Evolutionary conservation across 1,140 invertebrate genomes (phyloP).

Genomic region (Drosophila equinoxialis): DNA sequence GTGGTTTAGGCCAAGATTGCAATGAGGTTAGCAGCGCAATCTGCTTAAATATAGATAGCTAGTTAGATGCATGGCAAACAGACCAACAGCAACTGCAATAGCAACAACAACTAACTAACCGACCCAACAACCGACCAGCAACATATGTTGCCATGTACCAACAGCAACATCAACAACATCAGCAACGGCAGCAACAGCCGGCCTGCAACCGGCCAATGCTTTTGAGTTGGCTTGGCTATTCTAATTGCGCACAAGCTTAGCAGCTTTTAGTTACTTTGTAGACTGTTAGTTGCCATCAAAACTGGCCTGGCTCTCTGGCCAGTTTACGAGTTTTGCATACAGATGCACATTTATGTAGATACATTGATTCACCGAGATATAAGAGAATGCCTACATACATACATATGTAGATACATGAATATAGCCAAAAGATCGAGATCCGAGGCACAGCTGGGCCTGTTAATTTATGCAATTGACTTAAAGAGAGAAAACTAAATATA

Average conservation of each 20-base stretch:
- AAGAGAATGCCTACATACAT: conserved; percentile 1
- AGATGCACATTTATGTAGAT: conserved; percentile 22
- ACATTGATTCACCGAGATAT: conserved; percentile 38
- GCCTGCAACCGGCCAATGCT: conserved; percentile 25
- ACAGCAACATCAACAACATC: conserved; percentile 43
- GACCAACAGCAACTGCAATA: conserved; percentile 18
- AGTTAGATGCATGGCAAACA: conserved; percentile 67
- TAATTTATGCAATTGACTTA: conserved; percentile 70
- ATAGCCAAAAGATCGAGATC: conserved; percentile 7
- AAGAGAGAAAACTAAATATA: conserved; percentile 1
- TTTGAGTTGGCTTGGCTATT: conserved; percentile 52
- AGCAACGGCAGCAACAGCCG: conserved; percentile 35
- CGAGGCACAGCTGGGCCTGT: conserved; percentile 33
- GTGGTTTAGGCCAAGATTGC: conserved; percentile 63
- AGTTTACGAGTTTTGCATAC: conserved; percentile 58
- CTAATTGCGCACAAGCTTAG: conserved; percentile 80
- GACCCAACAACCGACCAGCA: conserved; percentile 47
- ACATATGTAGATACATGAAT: conserved; percentile 7
- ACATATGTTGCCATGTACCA: conserved; percentile 75
- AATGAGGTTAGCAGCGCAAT: conserved; percentile 79
- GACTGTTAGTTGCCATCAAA: conserved; percentile 74
- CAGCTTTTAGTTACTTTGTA: conserved; percentile 79
- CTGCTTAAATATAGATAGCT: conserved; percentile 81
- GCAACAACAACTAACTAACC: conserved; percentile 37
- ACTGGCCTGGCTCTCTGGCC: conserved; percentile 37